Conservation (phyloP, 2,113 vertebrate species). For the Pachypanchax playfairii region DNA sequence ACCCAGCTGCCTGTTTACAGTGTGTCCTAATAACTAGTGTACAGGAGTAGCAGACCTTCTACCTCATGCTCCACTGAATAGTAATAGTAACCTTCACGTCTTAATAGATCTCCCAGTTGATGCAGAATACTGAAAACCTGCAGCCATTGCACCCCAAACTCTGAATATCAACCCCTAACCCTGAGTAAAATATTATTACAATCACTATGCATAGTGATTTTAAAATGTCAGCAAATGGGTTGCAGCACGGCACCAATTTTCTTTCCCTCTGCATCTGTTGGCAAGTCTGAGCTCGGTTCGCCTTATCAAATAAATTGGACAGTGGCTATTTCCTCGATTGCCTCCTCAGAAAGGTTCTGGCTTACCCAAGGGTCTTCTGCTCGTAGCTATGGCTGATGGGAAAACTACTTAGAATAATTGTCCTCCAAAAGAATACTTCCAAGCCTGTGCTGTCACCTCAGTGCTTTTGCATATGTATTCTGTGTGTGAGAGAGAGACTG, state of each 20-base stretch:
- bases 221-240: slow-evolving; percentile 62
- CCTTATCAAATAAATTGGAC: slow-evolving; percentile 83
- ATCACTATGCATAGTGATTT: slow-evolving; percentile 48
- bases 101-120: slow-evolving; percentile 19
- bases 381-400: slow-evolving; percentile 71
- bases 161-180: slow-evolving; percentile 21
- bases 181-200: slow-evolving; percentile 43
- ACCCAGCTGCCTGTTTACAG: slow-evolving; percentile 29
- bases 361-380: slow-evolving; percentile 71
- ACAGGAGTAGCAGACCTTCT: slow-evolving; percentile 10
- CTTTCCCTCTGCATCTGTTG: slow-evolving; percentile 58
- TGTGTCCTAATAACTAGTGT: slow-evolving; percentile 33
- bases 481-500: neutral
- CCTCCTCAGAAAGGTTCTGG: slow-evolving; percentile 73
- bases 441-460: slow-evolving; percentile 35
- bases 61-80: slow-evolving; percentile 29
- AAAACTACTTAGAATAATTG: slow-evolving; percentile 82
- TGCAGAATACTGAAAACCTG: slow-evolving; percentile 14
- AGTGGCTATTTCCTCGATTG: slow-evolving; percentile 70
- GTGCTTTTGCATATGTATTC: slow-evolving; percentile 6
- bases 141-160: slow-evolving; percentile 39
- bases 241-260: slow-evolving; percentile 43
- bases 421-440: slow-evolving; percentile 58
- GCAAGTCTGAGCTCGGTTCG: slow-evolving; percentile 71
- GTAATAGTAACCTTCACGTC: slow-evolving; percentile 5